Conservation (phyloP, 2,888 invertebrate species). For the Eueremaeus valkanovi region DNA sequence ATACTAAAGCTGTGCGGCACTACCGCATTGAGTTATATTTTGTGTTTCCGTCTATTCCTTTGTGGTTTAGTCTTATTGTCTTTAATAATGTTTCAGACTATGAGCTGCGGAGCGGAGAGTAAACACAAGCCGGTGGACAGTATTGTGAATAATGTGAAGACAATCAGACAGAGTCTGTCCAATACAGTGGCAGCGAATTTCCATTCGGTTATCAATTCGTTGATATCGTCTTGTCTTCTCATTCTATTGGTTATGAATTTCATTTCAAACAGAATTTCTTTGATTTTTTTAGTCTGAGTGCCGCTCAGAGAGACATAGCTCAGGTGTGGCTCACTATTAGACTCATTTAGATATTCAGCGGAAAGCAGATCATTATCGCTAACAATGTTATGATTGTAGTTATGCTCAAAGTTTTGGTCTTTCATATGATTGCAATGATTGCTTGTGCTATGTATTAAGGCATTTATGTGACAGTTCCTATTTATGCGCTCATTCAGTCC, state of each 20-base stretch:
- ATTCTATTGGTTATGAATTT: conserved; percentile 89
- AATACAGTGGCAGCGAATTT: conserved; percentile 98
- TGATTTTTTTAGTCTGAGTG: conserved; percentile 65
- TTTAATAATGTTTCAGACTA: conserved; percentile 60
- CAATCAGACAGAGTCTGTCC: conserved; percentile 91
- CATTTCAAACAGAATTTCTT: conserved; percentile 89
- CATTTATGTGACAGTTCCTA: conserved; percentile 14
- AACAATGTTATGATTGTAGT: conserved; percentile 2
- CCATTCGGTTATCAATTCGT: conserved; percentile 90
- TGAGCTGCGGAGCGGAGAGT: conserved; percentile 87
- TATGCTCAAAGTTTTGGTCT: conserved; percentile 11
- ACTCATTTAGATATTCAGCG: conserved; percentile 7
- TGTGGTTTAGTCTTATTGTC: too few species aligned
- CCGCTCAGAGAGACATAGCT: conserved; percentile 37
- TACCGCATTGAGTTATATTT: too few species aligned
- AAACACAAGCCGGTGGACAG: conserved; percentile 87
- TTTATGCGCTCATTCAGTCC: too few species aligned
- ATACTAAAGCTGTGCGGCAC: too few species aligned
- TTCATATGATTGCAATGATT: conserved; percentile 23
- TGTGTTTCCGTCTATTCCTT: too few species aligned
- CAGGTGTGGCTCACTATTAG: conserved; percentile 44
- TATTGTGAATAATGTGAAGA: conserved; percentile 89
- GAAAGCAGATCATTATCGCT: conserved; percentile 14
- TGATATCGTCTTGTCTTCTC: conserved; percentile 89
- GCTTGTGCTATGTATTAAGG: conserved; percentile 19